These are phyloP conservation scores for Papilio xuthus DNA, from an alignment of 1,140 invertebrate species.

Conservation along the genomic window DNA sequence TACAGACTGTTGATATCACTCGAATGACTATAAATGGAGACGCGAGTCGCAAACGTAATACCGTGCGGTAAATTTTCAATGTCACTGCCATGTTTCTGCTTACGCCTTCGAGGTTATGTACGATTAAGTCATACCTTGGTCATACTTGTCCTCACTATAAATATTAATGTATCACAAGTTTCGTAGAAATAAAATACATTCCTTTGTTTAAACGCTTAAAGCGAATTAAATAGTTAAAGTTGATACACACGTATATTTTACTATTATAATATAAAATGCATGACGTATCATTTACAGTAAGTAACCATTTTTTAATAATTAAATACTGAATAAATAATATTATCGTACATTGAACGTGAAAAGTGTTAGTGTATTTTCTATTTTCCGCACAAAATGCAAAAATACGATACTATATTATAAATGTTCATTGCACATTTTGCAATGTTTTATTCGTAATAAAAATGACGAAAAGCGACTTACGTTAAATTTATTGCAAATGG, in stretches of 20 bases:
- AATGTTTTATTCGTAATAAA: background rate
- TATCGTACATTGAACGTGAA: too few relatives aligned
- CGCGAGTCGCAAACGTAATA: slow-evolving; percentile 16
- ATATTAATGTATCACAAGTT: background rate
- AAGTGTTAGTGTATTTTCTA: too few relatives aligned
- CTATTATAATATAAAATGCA: background rate
- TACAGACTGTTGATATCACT: background rate
- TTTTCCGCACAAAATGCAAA: background rate
- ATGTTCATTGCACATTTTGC: background rate
- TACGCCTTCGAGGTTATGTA: slow-evolving; percentile 23
- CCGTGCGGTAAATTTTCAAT: slow-evolving; percentile 35
- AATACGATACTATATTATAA: background rate
- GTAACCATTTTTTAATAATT: too few relatives aligned
- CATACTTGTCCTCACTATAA: slow-evolving; percentile 5
- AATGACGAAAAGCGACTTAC: background rate
- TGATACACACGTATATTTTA: background rate
- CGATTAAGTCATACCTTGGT: slow-evolving; percentile 26
- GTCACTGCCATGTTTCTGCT: slow-evolving; percentile 32
- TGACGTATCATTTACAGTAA: too few relatives aligned
- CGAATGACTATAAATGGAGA: slow-evolving; percentile 23
- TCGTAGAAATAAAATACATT: slow-evolving; percentile 9
- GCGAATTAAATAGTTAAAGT: background rate
- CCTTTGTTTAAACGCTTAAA: background rate
- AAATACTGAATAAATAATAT: too few relatives aligned
- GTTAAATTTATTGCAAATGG: background rate